Evolutionary conservation across 2,888 invertebrate species (phyloP), one percentile per base, ranked within the genome.

Genomic region (Thymelicus acteon): DNA sequence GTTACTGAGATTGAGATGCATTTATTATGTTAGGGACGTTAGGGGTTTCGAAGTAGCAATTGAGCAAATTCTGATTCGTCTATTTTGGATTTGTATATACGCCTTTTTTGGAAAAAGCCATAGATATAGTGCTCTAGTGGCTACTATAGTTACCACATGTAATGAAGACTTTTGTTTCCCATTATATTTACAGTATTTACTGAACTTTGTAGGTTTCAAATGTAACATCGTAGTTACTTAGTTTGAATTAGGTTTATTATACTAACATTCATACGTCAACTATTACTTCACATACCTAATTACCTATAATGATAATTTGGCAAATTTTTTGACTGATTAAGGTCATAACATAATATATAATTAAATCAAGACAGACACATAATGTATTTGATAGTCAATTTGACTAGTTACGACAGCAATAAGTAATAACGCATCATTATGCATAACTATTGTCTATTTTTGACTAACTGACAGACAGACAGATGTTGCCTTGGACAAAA

Each of bases 401-500:
- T 54, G 54, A 54, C 6, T 6, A n/a, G 54, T 12, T 44, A 12
- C 10, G 12, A 44, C 24, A 12, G 24, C 24, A 47, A 60, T 3
- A n/a, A 24, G 15, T 15, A 44, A 44, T 44, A 44, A 44, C 19
- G 44, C 40, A 60, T 60, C 40, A 60, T 54, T 54, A 54, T 31
- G 31, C 31, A 31, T 8, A 48, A 62, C 15, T 48, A 52, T 63
- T 63, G 63, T 52, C 31, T 48, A 37, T n/a, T 63, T 63, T 52
- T 49, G 44, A 37, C n/a, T 2, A 61, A 12, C 48, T 47, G 57
- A 44, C 57, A n/a, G 65, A 65, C 57, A 65, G 57, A 13, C 57
- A 52, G 39, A 39, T 12, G 54, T 64, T 64, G 54, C 64, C 64
- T 64, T 64, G 64, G 54, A 52, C 10, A 52, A 13, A 47, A 64